phyloP scores from a whole-genome alignment of 2,797 vertebrate species.

The Lerista edwardsae region DNA sequence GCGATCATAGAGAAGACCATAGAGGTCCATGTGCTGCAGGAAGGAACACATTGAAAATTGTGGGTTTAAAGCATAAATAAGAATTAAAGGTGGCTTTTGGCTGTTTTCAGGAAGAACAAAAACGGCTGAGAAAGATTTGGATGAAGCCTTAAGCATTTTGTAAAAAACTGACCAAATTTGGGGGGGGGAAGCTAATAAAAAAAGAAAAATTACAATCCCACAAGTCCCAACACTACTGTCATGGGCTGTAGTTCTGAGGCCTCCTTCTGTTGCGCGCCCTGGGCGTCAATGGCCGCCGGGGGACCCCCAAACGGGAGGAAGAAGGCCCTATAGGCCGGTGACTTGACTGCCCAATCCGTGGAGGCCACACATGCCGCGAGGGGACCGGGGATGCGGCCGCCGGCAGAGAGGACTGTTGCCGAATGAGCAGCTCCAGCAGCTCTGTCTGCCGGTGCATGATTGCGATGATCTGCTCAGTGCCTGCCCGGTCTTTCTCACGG shows the following conservation, averaged over 20 bases:
- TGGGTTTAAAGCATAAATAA: neutral
- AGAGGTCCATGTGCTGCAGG: too few species aligned
- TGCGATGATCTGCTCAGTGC: constrained; percentile 1
- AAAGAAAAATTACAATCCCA: neutral
- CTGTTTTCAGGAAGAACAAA: too few species aligned
- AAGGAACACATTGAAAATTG: too few species aligned
- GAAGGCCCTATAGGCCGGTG: neutral
- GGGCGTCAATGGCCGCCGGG: neutral
- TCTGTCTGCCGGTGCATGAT: constrained; percentile 22
- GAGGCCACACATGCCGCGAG: neutral
- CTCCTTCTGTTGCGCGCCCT: neutral
- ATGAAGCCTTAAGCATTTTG: neutral
- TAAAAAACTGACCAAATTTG: too few species aligned
- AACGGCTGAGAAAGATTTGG: neutral
- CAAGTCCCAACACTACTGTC: neutral
- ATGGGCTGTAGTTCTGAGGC: constrained; percentile 15
- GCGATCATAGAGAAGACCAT: too few species aligned
- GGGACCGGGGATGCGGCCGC: neutral
- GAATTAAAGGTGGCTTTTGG: neutral
- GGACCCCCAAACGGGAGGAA: neutral
- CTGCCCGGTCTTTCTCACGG: neutral
- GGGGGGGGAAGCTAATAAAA: neutral
- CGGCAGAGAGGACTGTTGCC: neutral
- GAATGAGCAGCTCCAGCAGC: constrained; percentile 5
- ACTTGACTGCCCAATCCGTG: neutral